Evolutionary conservation across 2,888 invertebrate species (phyloP), one percentile per base, ranked within the genome.

Genomic region (Spilosoma lubricipeda): DNA sequence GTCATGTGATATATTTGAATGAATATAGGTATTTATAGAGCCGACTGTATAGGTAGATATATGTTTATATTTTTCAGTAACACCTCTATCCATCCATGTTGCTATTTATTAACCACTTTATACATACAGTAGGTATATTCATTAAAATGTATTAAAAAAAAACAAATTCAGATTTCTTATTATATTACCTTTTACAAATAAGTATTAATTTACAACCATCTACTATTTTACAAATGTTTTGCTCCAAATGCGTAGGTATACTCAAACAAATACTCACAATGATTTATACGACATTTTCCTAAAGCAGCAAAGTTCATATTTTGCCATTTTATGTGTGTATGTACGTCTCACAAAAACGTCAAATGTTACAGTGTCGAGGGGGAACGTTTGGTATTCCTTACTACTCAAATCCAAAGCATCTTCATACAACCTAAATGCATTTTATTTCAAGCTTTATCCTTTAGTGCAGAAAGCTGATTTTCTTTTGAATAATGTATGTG

Each of bases 321-420:
- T 93, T 91, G 93, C 93, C 91, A 92, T 93, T 93, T 93, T 93
- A 90, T 92, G 90, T 91, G 91, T 91, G 91, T 94, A 91, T 90
- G 89, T 93, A 87, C 89, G 91, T 92, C 90, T 93, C 92, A 93
- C 94, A 94, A 94, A 95, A 94, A 95, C 94, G 94, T 94, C 95
- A 95, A 95, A 95, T 94, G 95, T 93, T 95, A 94, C 93, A 93
- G 92, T 90, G 93, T 90, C 90, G 94, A 94, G 94, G 95, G 95
- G 94, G 93, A 94, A 93, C 92, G 93, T 93, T 95, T 94, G 94
- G 93, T 95, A 94, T 95, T 94, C 93, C 91, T 89, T 88, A 90
- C 82, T 70, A 23, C n/a, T 33, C 71, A 74, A 59, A 48, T 56
- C 30, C 4, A 79, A 89, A 83, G 9, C 80, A 64, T 80, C 39